Evolutionary conservation across 2,797 vertebrate genomes (phyloP).

Genomic region (Novumbra hubbsi): DNA sequence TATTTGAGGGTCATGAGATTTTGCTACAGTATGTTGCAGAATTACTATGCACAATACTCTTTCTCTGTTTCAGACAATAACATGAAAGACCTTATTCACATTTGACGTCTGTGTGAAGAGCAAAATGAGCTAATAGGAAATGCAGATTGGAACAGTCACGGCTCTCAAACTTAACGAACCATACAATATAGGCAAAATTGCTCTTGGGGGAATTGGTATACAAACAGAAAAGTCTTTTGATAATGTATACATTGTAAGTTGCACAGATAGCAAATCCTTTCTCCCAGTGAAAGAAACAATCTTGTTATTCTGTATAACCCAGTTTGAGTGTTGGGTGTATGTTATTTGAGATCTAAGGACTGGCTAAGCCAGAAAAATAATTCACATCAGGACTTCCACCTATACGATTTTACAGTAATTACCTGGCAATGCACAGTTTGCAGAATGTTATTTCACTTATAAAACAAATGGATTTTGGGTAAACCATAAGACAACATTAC

Average conservation of each 20-base stretch:
- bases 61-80: background rate
- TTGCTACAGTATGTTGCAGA: background rate
- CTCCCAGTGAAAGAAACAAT: conserved; percentile 20
- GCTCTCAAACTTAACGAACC: conserved; percentile 14
- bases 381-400: too few relatives aligned
- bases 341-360: conserved; percentile 39
- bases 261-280: conserved; percentile 11
- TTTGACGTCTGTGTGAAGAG: background rate
- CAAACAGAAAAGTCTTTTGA: conserved; percentile 12
- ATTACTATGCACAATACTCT: background rate
- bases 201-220: conserved; percentile 16
- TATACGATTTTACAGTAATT: too few relatives aligned
- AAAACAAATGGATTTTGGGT: too few relatives aligned
- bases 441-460: too few relatives aligned
- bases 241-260: conserved; percentile 13
- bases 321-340: conserved; percentile 10
- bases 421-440: too few relatives aligned
- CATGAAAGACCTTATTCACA: background rate
- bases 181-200: conserved; percentile 8
- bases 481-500: too few relatives aligned
- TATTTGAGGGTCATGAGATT: background rate
- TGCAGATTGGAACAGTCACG: conserved; percentile 16
- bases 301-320: conserved; percentile 39
- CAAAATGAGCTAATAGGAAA: conserved; percentile 8
- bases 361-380: background rate